Evolutionary conservation across 2,797 vertebrate species (phyloP).

Genomic region (Pristis pectinata): DNA sequence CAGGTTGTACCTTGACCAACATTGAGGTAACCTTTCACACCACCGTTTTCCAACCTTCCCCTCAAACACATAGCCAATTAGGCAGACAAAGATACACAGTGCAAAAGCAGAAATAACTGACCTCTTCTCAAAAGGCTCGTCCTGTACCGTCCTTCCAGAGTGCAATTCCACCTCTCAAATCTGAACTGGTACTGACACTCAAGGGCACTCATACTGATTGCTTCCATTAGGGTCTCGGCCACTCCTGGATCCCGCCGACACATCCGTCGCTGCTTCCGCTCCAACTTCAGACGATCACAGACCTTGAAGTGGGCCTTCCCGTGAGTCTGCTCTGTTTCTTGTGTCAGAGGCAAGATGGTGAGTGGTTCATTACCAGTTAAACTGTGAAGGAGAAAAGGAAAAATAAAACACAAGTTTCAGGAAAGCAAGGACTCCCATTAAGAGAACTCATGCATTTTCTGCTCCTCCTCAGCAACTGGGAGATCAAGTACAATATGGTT

Average conservation of each 20-base stretch:
- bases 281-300: slow-evolving; percentile 94
- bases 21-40: not conserved
- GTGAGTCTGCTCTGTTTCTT: slow-evolving; percentile 76
- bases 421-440: slow-evolving; percentile 56
- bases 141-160: slow-evolving; percentile 84
- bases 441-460: slow-evolving; percentile 59
- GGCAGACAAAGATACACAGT: no score
- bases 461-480: slow-evolving; percentile 36
- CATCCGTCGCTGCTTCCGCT: slow-evolving; percentile 95
- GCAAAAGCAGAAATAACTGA: slow-evolving; percentile 44
- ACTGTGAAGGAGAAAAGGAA: slow-evolving; percentile 55
- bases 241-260: slow-evolving; percentile 93
- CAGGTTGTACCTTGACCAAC: not conserved
- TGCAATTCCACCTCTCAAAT: slow-evolving; percentile 98
- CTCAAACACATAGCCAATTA: not conserved
- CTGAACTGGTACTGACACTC: slow-evolving; percentile 98
- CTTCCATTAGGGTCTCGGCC: slow-evolving; percentile 90
- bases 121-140: slow-evolving; percentile 89
- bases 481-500: not conserved
- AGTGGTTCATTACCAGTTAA: slow-evolving; percentile 93
- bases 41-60: not conserved
- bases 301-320: slow-evolving; percentile 89
- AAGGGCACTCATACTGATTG: slow-evolving; percentile 89
- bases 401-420: slow-evolving; percentile 48
- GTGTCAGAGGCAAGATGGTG: slow-evolving; percentile 89